A percentile compares a stretch with the other conserved stretches of the same genome.
phyloP scores from a whole-genome alignment of 2,888 invertebrate genomes.

The Dicranocentrus wangi region DNA sequence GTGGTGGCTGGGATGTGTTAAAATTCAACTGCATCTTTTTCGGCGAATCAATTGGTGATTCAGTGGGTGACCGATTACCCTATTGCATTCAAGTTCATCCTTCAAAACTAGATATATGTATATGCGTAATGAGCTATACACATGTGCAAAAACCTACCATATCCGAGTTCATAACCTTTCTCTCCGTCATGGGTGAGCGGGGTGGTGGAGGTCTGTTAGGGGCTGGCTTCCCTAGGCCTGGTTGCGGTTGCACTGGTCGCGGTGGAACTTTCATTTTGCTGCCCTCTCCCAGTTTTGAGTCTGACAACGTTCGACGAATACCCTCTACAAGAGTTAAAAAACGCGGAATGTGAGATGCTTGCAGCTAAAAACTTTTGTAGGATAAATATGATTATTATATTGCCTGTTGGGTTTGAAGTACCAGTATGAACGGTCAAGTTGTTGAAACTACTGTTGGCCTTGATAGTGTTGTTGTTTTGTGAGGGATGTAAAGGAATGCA shows the following conservation, averaged over 20 bases:
- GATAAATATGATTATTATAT: no score
- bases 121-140: neutral
- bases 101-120: neutral
- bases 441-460: slow-evolving; percentile 65
- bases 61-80: slow-evolving; percentile 60
- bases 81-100: neutral
- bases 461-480: slow-evolving; percentile 69
- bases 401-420: no score
- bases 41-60: slow-evolving; percentile 67
- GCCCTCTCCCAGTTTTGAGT: slow-evolving; percentile 70
- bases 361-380: no score
- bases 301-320: slow-evolving; percentile 58
- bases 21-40: slow-evolving; percentile 60
- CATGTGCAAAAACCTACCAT: neutral
- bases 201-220: slow-evolving; percentile 76
- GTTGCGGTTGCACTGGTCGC: slow-evolving; percentile 77
- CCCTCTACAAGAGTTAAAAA: slow-evolving; percentile 11
- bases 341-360: neutral
- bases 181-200: slow-evolving; percentile 74
- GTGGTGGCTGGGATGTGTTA: slow-evolving; percentile 51
- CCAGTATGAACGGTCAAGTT: slow-evolving; percentile 70
- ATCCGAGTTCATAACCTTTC: slow-evolving; percentile 60
- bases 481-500: slow-evolving; percentile 81
- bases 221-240: slow-evolving; percentile 77
- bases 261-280: slow-evolving; percentile 73